These are phyloP conservation scores for Eupithecia exiguata DNA, from an alignment of 2,888 invertebrate genomes.

Conservation along the genomic window DNA sequence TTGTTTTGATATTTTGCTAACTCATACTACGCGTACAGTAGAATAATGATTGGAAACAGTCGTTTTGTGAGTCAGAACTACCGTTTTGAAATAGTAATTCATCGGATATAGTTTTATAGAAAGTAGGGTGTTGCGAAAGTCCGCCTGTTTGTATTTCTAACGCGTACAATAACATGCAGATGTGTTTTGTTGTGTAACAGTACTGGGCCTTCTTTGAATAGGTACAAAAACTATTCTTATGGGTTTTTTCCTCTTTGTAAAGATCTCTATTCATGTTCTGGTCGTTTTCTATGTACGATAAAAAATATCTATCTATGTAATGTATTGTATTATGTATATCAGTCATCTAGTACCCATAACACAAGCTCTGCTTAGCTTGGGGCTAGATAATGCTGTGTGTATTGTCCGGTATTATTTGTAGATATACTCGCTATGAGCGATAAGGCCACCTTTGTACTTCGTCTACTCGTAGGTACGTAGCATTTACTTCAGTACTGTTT, in stretches of 20 bases:
- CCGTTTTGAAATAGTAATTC: constrained; percentile 6
- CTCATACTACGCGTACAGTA: background rate
- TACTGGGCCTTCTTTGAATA: background rate
- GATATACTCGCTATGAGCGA: no score
- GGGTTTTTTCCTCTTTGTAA: background rate
- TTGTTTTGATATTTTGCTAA: background rate
- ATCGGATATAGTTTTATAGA: background rate
- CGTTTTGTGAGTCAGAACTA: background rate
- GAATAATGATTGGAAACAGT: background rate
- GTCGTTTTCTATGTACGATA: no score
- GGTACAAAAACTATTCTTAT: background rate
- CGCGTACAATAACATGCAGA: background rate
- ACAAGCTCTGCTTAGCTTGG: no score
- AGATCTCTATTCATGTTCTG: no score
- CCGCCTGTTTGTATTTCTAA: background rate
- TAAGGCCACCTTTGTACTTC: no score
- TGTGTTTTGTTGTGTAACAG: background rate
- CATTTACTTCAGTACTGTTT: no score
- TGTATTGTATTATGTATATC: no score
- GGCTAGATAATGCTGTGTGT: no score
- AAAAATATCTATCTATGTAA: no score
- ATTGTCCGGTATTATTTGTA: no score
- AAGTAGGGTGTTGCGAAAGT: background rate
- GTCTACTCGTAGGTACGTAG: no score
- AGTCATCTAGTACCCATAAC: no score